These are phyloP conservation scores for Rhagonycha fulva DNA, from an alignment of 2,888 invertebrate genomes.

Conservation along the genomic window DNA sequence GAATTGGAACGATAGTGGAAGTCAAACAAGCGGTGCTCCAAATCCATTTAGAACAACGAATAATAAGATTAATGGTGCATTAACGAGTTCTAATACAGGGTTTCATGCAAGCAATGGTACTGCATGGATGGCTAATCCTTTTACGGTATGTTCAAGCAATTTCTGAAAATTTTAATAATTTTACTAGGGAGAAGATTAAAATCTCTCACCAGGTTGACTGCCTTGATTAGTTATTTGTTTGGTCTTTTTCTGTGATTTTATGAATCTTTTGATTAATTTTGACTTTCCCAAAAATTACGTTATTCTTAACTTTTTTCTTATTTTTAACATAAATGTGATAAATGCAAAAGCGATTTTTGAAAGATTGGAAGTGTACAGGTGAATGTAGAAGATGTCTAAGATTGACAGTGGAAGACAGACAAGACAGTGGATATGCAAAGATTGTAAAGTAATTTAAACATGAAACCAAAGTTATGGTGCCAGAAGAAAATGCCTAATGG, in stretches of 20 bases:
- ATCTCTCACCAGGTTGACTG: not conserved
- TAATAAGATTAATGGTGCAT: constrained; percentile 30
- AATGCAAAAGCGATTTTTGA: not conserved
- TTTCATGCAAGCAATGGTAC: constrained; percentile 29
- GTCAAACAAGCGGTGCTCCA: constrained; percentile 21
- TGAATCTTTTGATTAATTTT: too few species aligned
- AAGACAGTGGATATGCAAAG: not conserved
- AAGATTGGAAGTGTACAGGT: not conserved
- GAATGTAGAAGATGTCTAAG: not conserved
- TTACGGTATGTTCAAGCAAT: constrained; percentile 46
- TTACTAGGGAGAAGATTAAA: too few species aligned
- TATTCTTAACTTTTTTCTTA: not conserved
- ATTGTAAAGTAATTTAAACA: not conserved
- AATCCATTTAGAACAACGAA: constrained; percentile 47
- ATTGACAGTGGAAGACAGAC: not conserved
- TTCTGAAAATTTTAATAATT: constrained; percentile 41
- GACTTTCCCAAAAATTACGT: too few species aligned
- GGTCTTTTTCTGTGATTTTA: not conserved
- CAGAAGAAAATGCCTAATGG: too few species aligned
- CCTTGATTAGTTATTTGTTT: not conserved
- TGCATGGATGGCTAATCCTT: constrained; percentile 23
- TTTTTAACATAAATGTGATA: not conserved
- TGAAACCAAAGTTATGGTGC: not conserved
- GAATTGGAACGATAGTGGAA: constrained; percentile 12
- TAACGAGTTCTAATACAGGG: constrained; percentile 10